A percentile compares a stretch with the other conserved stretches of the same genome.
phyloP scores from a whole-genome alignment of 2,888 invertebrate genomes.

The Mimas tiliae region DNA sequence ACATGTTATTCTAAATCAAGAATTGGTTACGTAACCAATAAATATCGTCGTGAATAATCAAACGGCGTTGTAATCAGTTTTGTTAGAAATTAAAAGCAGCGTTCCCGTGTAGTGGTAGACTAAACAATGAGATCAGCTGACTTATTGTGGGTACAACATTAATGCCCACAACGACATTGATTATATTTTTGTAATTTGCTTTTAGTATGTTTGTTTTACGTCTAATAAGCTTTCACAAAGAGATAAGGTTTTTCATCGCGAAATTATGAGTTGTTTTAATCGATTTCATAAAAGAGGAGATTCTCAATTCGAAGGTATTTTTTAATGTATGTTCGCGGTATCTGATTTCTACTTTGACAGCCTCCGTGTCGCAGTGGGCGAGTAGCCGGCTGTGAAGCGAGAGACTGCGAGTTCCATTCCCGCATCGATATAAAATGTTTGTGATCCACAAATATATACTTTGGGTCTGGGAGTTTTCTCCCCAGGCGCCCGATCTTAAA shows the following conservation, averaged over 20 bases:
- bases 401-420: too few relatives aligned
- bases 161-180: constrained; percentile 63
- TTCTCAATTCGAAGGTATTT: not conserved
- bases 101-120: constrained; percentile 61
- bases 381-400: too few relatives aligned
- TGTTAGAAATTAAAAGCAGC: constrained; percentile 66
- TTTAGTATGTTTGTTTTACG: constrained; percentile 14
- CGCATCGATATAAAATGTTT: too few relatives aligned
- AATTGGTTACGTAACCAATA: constrained; percentile 43
- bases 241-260: constrained; percentile 8
- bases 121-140: constrained; percentile 83
- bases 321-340: too few relatives aligned
- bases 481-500: too few relatives aligned
- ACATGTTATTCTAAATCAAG: constrained; percentile 26
- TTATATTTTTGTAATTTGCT: constrained; percentile 38
- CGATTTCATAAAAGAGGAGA: not conserved
- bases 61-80: constrained; percentile 54
- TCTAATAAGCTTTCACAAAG: constrained; percentile 10
- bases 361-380: too few relatives aligned
- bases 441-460: too few relatives aligned
- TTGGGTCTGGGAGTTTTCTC: too few relatives aligned
- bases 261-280: not conserved
- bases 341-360: too few relatives aligned
- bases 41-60: constrained; percentile 51
- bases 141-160: constrained; percentile 52